Evolutionary conservation across 1,140 invertebrate genomes (phyloP), one percentile per base, ranked within the genome.

Genomic region (Drosophila tani): DNA sequence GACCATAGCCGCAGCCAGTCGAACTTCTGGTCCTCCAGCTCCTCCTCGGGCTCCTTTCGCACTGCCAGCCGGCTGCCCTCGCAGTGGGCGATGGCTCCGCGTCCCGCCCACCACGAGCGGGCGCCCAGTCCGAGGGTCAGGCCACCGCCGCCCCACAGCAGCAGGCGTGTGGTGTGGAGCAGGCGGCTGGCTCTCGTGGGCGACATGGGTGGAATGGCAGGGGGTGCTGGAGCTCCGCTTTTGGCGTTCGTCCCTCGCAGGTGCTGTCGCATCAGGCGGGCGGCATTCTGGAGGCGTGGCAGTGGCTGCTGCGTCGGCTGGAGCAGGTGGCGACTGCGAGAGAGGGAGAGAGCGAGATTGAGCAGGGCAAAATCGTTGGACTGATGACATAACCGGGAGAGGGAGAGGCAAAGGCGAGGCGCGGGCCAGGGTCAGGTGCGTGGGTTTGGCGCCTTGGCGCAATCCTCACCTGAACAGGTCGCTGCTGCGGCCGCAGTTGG

Each of bases 1-100:
- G 94, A 83, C 94, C 95, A 95, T 88, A 96, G 94, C 76, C 94
- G 93, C 82, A 93, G 80, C 95, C 95, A 94, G 93, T 95, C 92
- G 93, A 95, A 95, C 93, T 94, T 75, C 8, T 93, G 86, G 15
- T 91, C 45, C 11, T 17, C 17, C 2, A 51, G 79, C 4, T 64
- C 43, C 19, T 71, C 63, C 17, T 83, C 93, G 2, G 88, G 92
- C 60, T 94, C 94, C 43, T 81, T 38, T 0, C 82, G 67, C 15
- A 91, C 84, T 0, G 74, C 75, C 58, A 92, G 62, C 1, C 91
- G 91, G 49, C 85, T 92, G 15, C 69, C 84, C 58, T 92, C 91
- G 55, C 91, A 92, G 41, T 84, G 62, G 0, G 41, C 77, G 5
- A 51, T 40, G 1, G 35, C 17, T 0, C 24, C 11, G 1, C 53